These are phyloP conservation scores for Alloplasta piceator DNA, from an alignment of 2,888 invertebrate species.

Conservation along the genomic window DNA sequence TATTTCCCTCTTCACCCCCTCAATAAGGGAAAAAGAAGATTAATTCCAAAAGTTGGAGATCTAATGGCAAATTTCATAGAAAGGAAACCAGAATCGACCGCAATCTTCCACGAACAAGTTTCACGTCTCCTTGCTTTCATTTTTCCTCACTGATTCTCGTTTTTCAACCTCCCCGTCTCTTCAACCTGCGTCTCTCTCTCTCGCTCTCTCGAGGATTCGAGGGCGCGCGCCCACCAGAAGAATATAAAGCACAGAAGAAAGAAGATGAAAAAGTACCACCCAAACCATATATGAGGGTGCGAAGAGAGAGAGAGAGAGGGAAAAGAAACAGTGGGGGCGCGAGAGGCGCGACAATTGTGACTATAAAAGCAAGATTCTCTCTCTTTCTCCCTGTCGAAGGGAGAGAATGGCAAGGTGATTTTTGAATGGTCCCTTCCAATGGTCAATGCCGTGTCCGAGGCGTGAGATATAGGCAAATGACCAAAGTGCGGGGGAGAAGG, in stretches of 20 bases:
- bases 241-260: constrained; percentile 14
- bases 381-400: constrained; percentile 76
- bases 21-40: neutral
- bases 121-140: constrained; percentile 36
- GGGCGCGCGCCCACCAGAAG: constrained; percentile 42
- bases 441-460: constrained; percentile 78
- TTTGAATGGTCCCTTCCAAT: constrained; percentile 71
- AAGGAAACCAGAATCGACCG: constrained; percentile 25
- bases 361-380: constrained; percentile 48
- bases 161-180: constrained; percentile 3
- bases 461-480: constrained; percentile 72
- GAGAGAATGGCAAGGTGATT: constrained; percentile 76
- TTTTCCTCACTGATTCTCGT: constrained; percentile 29
- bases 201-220: constrained; percentile 28
- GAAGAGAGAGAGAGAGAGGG: constrained; percentile 19
- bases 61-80: constrained; percentile 61
- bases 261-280: constrained; percentile 40
- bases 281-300: constrained; percentile 28
- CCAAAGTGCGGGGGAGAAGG: constrained; percentile 22
- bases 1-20: too few species aligned
- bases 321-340: constrained; percentile 59
- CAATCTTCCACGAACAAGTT: constrained; percentile 57
- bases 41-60: constrained; percentile 34
- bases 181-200: constrained; percentile 28
- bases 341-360: constrained; percentile 47